Base-by-base conservation (phyloP, 2,797 vertebrate species). In the Xenops minutus region DNA sequence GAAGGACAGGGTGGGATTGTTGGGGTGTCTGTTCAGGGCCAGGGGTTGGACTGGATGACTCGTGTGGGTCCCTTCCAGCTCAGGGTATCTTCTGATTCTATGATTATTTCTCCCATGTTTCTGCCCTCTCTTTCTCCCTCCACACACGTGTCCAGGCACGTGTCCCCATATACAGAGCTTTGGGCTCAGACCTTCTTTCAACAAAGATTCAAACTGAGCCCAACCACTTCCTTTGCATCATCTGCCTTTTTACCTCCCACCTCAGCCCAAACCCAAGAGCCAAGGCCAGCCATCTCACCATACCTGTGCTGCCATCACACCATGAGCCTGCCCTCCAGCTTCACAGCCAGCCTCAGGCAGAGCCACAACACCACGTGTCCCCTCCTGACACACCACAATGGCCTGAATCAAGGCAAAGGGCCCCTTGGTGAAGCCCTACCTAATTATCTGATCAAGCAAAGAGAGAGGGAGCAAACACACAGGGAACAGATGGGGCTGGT, bases 401-500 rank as follows among this genome's bases (percentile, higher is more conserved):
- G 71, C 67, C 91, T 78, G 68, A 61, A 64, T 6, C 30, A 55
- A 39, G 56, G 87, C 2, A 6, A 6, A 86, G 56, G 3, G 27
- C 49, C 12, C 3, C 52, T 46, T 1, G 0, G 67, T 34, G 68
- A 30, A 62, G 73, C 87, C 79, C 87, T 85, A 6, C 91, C 79
- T 89, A 84, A 88, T 92, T 93, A 93, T 93, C 39, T 23, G 89
- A 89, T 94, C 93, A 84, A 87, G 95, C 49, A 75, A 85, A 82
- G 83, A 77, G 56, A 79, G 89, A 66, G 75, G 76, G 62, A 96
- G 76, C 85, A 77, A 95, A 86, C 1, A 51, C 12, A 9, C 69
- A 73, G 82, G 69, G 71, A 96, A 80, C 95, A 96, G 95, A 94
- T 96, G 87, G 93, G 95, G 79, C 82, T 20, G 5, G 76, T 34